Percentiles rank a stretch among this genome's conserved stretches.
Evolutionary conservation across 2,888 invertebrate genomes (phyloP).

Genomic region (Mellilla xanthometata): DNA sequence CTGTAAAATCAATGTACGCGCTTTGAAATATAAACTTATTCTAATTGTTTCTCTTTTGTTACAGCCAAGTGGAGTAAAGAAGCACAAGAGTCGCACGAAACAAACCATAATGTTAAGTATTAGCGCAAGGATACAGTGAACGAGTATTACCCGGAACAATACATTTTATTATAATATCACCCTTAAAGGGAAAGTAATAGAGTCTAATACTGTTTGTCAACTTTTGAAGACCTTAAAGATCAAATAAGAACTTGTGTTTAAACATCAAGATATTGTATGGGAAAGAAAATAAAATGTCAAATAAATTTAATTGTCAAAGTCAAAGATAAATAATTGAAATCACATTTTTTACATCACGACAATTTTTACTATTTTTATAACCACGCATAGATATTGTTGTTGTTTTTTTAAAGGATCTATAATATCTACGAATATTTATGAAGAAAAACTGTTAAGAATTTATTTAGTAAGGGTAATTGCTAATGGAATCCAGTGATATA

Average conservation of each 20-base stretch:
- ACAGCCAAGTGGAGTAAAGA: constrained; percentile 67
- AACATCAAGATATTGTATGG: no score
- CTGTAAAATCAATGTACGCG: no score
- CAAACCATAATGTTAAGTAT: constrained; percentile 54
- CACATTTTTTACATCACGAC: no score
- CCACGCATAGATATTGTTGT: no score
- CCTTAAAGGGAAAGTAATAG: background rate
- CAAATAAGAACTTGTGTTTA: no score
- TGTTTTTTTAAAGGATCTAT: no score
- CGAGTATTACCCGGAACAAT: constrained; percentile 19
- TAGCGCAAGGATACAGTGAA: constrained; percentile 47
- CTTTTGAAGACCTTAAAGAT: background rate
- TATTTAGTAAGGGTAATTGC: constrained; percentile 15
- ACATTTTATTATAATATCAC: background rate
- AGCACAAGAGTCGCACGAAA: constrained; percentile 28
- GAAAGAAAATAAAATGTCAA: no score
- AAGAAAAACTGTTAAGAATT: background rate
- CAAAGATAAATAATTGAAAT: no score
- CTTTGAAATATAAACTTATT: no score
- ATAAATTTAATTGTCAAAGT: no score
- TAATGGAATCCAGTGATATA: constrained; percentile 34
- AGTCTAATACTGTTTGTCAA: background rate
- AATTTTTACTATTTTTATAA: no score
- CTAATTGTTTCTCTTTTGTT: constrained; percentile 38
- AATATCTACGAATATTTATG: no score